Conservation (phyloP, 2,797 vertebrate species). For the Triplophysa bombifrons region DNA sequence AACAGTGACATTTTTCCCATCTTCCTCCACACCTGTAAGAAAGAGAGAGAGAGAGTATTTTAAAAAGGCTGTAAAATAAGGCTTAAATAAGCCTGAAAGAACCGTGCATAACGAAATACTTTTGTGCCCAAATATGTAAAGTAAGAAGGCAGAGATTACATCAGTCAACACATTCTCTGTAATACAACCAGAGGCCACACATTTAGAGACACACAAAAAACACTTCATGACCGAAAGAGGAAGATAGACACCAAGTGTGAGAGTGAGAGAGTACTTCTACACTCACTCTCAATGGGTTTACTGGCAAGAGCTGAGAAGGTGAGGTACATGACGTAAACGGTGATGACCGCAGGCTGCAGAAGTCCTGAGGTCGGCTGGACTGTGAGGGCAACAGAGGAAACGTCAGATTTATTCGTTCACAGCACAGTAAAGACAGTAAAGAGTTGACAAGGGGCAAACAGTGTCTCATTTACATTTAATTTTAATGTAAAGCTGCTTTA, state of each 20-base stretch:
- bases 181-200: not conserved
- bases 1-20: constrained; percentile 83
- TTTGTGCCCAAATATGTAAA: too few relatives aligned
- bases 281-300: constrained; percentile 92
- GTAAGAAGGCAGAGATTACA: not conserved
- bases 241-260: not conserved
- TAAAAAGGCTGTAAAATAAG: not conserved
- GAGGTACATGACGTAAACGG: constrained; percentile 96
- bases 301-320: constrained; percentile 96
- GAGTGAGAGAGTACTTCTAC: not conserved
- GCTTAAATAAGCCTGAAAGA: not conserved
- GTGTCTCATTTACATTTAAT: too few relatives aligned
- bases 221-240: not conserved
- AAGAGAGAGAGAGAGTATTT: not conserved
- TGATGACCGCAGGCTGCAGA: constrained; percentile 93
- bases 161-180: not conserved
- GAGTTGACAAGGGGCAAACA: too few relatives aligned
- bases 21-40: constrained; percentile 63
- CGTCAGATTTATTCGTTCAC: too few relatives aligned
- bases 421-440: not conserved
- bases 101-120: not conserved
- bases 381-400: constrained; percentile 64
- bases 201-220: constrained; percentile 3
- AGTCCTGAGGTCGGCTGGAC: constrained; percentile 93
- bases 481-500: too few relatives aligned